A percentile compares a stretch with the other conserved stretches of the same genome.
These are phyloP conservation scores for Pontoporia blainvillei DNA, from an alignment of 2,113 vertebrate species.

Conservation along the genomic window DNA sequence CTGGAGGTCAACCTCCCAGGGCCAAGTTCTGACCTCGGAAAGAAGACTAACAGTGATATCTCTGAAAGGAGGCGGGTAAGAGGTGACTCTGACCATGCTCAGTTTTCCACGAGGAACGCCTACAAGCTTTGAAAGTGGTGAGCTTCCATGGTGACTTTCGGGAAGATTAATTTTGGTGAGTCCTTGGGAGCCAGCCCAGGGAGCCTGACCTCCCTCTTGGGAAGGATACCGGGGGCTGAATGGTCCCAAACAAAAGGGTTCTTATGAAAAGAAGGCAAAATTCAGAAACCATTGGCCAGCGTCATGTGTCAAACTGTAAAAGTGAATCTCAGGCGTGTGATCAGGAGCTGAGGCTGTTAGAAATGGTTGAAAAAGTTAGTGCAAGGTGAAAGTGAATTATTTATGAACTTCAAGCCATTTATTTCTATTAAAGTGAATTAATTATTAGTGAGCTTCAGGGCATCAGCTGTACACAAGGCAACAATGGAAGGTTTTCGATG, in stretches of 20 bases:
- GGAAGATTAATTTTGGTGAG: background rate
- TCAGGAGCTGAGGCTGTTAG: background rate
- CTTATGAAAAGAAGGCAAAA: background rate
- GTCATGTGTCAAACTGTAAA: background rate
- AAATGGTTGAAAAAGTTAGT: background rate
- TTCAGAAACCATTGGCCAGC: background rate
- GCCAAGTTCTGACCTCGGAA: background rate
- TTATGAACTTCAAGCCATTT: background rate
- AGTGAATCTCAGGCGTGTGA: background rate
- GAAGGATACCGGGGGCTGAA: background rate
- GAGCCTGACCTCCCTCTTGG: background rate
- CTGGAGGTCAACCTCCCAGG: background rate
- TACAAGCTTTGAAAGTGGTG: background rate
- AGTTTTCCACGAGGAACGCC: background rate
- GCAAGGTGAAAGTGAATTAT: background rate
- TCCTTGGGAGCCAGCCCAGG: background rate
- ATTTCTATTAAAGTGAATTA: background rate
- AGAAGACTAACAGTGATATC: background rate
- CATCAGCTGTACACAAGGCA: background rate
- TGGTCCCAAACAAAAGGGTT: background rate
- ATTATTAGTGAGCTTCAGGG: background rate
- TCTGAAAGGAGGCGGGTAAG: background rate
- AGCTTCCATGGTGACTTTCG: background rate
- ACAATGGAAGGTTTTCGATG: background rate
- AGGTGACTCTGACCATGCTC: background rate